Base-by-base conservation (phyloP, 2,888 invertebrate genomes). In the Nasonovia ribisnigri region DNA sequence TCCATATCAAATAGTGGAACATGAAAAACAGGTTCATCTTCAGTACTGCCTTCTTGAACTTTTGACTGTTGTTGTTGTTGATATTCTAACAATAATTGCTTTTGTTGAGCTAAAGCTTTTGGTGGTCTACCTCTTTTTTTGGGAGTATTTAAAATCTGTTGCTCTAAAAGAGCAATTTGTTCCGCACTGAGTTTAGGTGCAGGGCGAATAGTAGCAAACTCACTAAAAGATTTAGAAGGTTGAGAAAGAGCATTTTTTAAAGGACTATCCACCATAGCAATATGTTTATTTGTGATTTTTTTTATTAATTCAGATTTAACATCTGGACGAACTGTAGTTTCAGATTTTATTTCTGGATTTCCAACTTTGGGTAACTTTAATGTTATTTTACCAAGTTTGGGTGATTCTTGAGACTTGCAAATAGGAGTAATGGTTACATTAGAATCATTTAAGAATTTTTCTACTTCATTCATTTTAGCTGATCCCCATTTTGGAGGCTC, bases 401-500 rank as follows among this genome's bases (percentile, higher is more conserved):
- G 93, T 8, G 84, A 36, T 51, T 93, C 93, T 93, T 90, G 67
- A 48, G 84, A 67, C 67, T 90, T 93, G 6, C 88, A 48, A 42
- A 94, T 94, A 26, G 94, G 94, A 84, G 94, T 94, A n/a, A 94
- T 94, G 6, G 94, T 94, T n/a, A 94, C 94, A 89, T 94, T 94
- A n/a, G 94, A 94, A 92, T 94, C 94, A 90, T 94, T 94, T 77
- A 94, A 91, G 26, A 94, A 94, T 67, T 94, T 94, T 92, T 94
- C 94, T 24, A 94, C 94, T 93, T 93, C 93, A 90, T 93, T 93
- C 93, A 93, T 93, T 93, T 93, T 93, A 48, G 90, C 93, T 51
- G 93, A 93, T 13, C 93, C 93, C 93, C 93, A 93, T 57, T 90
- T 93, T 10, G 90, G 90, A 90, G 86, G 93, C 3, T 93, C 93